A percentile compares a stretch with the other conserved stretches of the same genome.
Evolutionary conservation across 2,113 vertebrate genomes (phyloP).

Genomic region (Stictonetta naevosa): DNA sequence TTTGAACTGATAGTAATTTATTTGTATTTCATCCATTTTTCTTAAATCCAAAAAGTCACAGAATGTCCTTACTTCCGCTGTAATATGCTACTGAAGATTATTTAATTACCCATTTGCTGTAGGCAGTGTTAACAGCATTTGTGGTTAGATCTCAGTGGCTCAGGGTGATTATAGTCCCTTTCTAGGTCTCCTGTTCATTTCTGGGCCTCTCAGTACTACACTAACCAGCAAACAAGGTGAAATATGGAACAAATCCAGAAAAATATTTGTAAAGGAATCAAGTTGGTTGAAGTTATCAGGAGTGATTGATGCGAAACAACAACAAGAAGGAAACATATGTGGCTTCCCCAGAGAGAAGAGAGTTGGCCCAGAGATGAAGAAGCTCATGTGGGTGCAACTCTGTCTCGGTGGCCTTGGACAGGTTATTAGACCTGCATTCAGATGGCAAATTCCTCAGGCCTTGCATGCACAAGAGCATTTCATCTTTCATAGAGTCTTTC

Average conservation of each 20-base stretch:
- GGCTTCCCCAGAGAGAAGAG: not conserved
- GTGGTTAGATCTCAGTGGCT: not conserved
- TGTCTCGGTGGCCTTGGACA: not conserved
- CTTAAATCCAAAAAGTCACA: not conserved
- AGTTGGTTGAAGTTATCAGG: not conserved
- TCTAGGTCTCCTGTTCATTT: not conserved
- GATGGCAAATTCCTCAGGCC: not conserved
- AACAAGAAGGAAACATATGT: not conserved
- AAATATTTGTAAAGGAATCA: not conserved
- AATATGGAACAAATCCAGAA: not conserved
- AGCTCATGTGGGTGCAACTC: not conserved
- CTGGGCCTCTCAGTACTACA: not conserved
- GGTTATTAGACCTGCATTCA: not conserved
- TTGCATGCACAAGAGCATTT: fast-evolving
- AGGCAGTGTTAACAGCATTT: not conserved
- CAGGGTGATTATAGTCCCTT: not conserved
- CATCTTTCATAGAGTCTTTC: not conserved
- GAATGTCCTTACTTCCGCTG: not conserved
- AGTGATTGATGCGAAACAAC: not conserved
- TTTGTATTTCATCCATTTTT: not conserved
- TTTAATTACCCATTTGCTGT: not conserved
- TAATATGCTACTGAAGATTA: not conserved
- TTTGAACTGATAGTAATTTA: not conserved
- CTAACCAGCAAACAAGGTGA: not conserved
- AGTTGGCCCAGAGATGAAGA: not conserved